Evolutionary conservation across 2,888 invertebrate genomes (phyloP), one percentile per base, ranked within the genome.

Genomic region (Callimorpha dominula): DNA sequence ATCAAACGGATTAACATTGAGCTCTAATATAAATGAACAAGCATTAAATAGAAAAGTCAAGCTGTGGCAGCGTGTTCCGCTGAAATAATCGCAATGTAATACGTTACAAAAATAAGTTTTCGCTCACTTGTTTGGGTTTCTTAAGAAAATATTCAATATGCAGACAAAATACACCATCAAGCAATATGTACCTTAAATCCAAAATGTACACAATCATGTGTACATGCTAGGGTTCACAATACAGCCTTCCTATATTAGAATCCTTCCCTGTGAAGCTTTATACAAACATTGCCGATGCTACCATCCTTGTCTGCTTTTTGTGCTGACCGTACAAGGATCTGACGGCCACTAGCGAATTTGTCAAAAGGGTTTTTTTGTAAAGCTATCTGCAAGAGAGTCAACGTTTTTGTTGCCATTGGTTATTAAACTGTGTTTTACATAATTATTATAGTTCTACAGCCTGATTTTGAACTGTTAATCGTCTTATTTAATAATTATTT

Each of bases 261-360:
- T 76, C 77, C 73, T 72, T 76, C 75, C 66, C 74, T 66, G 72
- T 71, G 70, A 77, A 65, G 78, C 80, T 81, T 77, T 81, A 68
- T 54, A 65, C 83, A 89, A 89, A 89, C 88, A 87, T 81, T 77
- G 83, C 77, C 76, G 80, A 76, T 77, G 76, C 79, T 78, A 77
- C 81, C 86, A 85, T 81, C 82, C 84, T 76, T 81, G 75, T 78
- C 79, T 81, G 80, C 84, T 85, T 87, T 88, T 89, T 90, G 85
- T 88, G 78, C 85, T 81, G 84, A 83, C 82, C 80, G 76, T 77
- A 76, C 74, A 73, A 75, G 72, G 68, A 77, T 81, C 78, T 75
- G 78, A 78, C 73, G 72, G 57, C 71, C 73, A 71, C 72, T 67
- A 71, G 65, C 43, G 71, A 67, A 76, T 80, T 81, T 80, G 78